phyloP scores from a whole-genome alignment of 2,888 invertebrate species.

The Diplazon laetatorius region DNA sequence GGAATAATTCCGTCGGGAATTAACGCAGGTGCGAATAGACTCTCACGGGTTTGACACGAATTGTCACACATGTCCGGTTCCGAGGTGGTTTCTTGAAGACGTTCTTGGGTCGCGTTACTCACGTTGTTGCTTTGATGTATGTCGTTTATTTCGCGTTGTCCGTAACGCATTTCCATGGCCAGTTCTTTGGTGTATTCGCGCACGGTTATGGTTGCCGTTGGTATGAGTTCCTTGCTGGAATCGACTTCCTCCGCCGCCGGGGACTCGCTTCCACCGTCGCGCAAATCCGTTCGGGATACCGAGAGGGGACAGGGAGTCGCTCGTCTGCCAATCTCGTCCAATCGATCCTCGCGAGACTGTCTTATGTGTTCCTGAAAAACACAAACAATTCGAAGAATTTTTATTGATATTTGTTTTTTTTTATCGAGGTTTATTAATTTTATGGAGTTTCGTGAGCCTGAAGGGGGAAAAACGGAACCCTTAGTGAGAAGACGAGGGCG shows the following conservation, averaged over 20 bases:
- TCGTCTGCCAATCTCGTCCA: constrained; percentile 86
- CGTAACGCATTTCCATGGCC: constrained; percentile 75
- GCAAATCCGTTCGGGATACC: constrained; percentile 74
- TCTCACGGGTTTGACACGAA: constrained; percentile 93
- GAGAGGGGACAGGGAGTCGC: constrained; percentile 77
- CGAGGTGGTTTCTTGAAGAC: constrained; percentile 78
- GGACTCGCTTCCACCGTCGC: constrained; percentile 77
- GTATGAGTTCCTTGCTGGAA: constrained; percentile 76
- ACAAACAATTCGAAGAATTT: neutral
- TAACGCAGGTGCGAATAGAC: constrained; percentile 86
- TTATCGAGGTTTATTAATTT: neutral
- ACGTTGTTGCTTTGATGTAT: constrained; percentile 81
- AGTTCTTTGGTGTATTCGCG: constrained; percentile 69
- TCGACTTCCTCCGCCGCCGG: constrained; percentile 76
- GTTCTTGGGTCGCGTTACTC: constrained; percentile 80
- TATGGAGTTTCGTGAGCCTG: too few species aligned
- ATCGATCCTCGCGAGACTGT: constrained; percentile 90
- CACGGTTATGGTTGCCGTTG: constrained; percentile 64
- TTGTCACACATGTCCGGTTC: constrained; percentile 88
- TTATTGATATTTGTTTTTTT: neutral
- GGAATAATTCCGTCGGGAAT: constrained; percentile 73
- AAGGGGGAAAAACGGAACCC: too few species aligned
- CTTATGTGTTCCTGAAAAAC: constrained; percentile 87
- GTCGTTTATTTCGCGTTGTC: constrained; percentile 74
- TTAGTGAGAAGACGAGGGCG: too few species aligned